Base-by-base conservation (phyloP, 2,888 invertebrate species). In the Dryococelus australis region DNA sequence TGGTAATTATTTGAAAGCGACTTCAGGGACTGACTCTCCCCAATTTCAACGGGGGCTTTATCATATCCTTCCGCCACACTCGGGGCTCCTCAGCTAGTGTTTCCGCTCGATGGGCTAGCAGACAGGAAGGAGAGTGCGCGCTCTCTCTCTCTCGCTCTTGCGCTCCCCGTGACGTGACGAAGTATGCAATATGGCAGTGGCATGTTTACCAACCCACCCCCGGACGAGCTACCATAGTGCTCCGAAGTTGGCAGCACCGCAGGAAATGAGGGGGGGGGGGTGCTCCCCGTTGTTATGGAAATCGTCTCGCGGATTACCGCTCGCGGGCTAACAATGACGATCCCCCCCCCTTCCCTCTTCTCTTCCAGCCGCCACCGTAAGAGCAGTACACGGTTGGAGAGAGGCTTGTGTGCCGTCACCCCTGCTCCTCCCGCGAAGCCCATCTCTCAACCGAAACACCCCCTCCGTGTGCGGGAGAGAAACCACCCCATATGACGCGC, bases 291-390 rank as follows among this genome's bases (percentile, higher is more conserved):
- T 65, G 65, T 65, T 65, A 65, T 65, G 65, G 65, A 65, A n/a
- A 65, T 65, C 65, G 65, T 65, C 65, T 65, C 65, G 65, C 65
- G 65, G 65, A n/a, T 65, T 65, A 65, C 65, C 65, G 65, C 65
- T 65, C 65, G 65, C 65, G 65, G 65, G 65, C 65, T 65, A 65
- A 65, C 65, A 65, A 65, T 65, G 65, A 65, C 65, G 20, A 65
- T 65, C 0, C 65, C 20, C 8, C 65, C 65, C 65, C 65, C 65
- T 16, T n/a, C 6, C 65, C 65, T n/a, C n/a, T 51, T 51, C 20
- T 20, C 51, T 4, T 24, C 65, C 65, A 8, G 24, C 65, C 65
- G 3, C 24, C 24, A 8, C 65, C 65, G 24, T 20, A 51, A 51
- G 51, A 65, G 65, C 24, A 24, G n/a, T 20, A 65, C 6, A 24